A percentile compares a stretch with the other conserved stretches of the same genome.
Evolutionary conservation across 2,113 vertebrate species (phyloP).

Genomic region (Pyrgilauda ruficollis): DNA sequence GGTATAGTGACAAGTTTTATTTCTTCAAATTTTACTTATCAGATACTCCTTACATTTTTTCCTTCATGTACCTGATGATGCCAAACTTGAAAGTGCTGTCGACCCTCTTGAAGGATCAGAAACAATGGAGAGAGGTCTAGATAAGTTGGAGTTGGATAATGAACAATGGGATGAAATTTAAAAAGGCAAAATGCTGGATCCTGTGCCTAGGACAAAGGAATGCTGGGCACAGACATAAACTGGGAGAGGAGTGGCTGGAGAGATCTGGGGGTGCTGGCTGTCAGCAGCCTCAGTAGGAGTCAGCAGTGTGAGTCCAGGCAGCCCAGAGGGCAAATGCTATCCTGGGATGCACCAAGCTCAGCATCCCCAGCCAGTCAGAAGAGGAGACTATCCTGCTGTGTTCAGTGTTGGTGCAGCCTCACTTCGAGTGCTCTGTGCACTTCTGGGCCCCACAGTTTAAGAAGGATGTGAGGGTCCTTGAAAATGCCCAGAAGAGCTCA

Average conservation of each 20-base stretch:
- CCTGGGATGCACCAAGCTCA: neutral
- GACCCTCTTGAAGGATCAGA: accelerated
- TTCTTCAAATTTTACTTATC: neutral
- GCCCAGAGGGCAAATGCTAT: neutral
- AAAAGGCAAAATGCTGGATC: neutral
- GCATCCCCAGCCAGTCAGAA: neutral
- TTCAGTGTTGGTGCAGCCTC: neutral
- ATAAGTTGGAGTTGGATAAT: neutral
- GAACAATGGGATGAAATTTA: neutral
- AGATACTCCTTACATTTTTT: neutral
- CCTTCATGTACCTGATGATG: neutral
- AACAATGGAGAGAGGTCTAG: neutral
- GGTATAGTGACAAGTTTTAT: neutral
- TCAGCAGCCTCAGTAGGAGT: neutral
- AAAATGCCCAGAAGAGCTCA: neutral
- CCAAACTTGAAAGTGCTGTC: neutral
- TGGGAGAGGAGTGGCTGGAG: neutral
- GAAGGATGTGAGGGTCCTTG: neutral
- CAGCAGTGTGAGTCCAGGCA: neutral
- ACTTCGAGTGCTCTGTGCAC: too few relatives aligned
- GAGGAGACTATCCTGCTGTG: accelerated
- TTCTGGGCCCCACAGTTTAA: neutral
- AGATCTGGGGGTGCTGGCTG: neutral
- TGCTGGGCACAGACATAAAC: accelerated
- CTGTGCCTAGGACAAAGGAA: accelerated